These are phyloP conservation scores for Habropoda laboriosa DNA, from an alignment of 1,140 invertebrate species.

Conservation along the genomic window DNA sequence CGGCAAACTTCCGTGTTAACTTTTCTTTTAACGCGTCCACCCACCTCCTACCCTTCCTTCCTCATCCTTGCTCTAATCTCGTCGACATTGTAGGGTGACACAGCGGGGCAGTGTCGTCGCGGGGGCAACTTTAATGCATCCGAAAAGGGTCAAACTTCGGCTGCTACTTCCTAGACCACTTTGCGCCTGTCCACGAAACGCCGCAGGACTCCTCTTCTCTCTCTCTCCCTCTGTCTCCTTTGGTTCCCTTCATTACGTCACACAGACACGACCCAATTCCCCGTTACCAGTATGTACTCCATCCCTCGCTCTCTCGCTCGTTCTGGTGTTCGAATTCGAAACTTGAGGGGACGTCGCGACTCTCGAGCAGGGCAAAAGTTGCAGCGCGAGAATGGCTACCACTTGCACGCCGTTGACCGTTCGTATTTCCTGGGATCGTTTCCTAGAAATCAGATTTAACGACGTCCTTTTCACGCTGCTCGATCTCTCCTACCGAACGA, in stretches of 20 bases:
- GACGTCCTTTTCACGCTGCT: not conserved
- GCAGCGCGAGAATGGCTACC: slow-evolving; percentile 41
- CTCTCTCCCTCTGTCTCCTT: not conserved
- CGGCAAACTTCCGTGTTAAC: slow-evolving; percentile 55
- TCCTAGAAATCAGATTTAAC: not conserved
- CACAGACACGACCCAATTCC: slow-evolving; percentile 60
- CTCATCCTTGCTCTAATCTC: slow-evolving; percentile 39
- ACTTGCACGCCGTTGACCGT: slow-evolving; percentile 36
- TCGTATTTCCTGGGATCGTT: not conserved
- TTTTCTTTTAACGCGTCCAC: slow-evolving; percentile 40
- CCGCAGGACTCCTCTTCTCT: slow-evolving; percentile 18
- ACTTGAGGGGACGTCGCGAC: slow-evolving; percentile 38
- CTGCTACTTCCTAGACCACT: slow-evolving; percentile 62
- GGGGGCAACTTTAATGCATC: slow-evolving; percentile 66
- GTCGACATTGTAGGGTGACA: slow-evolving; percentile 46
- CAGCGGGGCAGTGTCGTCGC: slow-evolving; percentile 39
- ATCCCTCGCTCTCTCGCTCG: no score
- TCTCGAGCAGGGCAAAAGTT: slow-evolving; percentile 44
- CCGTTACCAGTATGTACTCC: not conserved
- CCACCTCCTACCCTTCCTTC: no score
- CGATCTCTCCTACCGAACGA: not conserved
- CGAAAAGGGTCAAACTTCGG: slow-evolving; percentile 67
- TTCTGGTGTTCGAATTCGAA: slow-evolving; percentile 57
- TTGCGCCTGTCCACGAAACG: slow-evolving; percentile 36
- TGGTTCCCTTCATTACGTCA: slow-evolving; percentile 62